These are phyloP conservation scores for Ostrea edulis DNA, from an alignment of 1,140 invertebrate species.

Conservation along the genomic window DNA sequence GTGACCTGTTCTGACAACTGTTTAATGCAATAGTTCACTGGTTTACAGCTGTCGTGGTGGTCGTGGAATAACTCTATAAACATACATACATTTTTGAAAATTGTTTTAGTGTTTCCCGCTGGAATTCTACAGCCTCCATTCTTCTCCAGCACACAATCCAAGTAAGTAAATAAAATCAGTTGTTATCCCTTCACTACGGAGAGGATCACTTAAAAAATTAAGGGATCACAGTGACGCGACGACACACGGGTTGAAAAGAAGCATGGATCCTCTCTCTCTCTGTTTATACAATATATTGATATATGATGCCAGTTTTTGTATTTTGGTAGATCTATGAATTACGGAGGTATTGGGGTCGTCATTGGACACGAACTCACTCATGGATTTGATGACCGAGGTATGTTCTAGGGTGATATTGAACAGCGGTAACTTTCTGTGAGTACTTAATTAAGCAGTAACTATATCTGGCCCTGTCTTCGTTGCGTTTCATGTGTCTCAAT, in stretches of 20 bases:
- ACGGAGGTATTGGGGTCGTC: slow-evolving; percentile 83
- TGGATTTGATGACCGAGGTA: slow-evolving; percentile 82
- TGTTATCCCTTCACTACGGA: too few relatives aligned
- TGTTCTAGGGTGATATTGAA: not conserved
- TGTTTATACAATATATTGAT: too few relatives aligned
- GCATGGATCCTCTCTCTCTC: too few relatives aligned
- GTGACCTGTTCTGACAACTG: too few relatives aligned
- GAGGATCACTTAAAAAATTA: too few relatives aligned
- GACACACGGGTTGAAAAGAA: too few relatives aligned
- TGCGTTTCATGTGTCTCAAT: too few relatives aligned
- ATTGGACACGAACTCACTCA: slow-evolving; percentile 85
- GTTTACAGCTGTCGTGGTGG: too few relatives aligned
- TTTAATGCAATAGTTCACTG: too few relatives aligned
- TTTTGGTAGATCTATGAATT: slow-evolving; percentile 81
- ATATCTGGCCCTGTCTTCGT: too few relatives aligned
- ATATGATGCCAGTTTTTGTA: slow-evolving; percentile 84
- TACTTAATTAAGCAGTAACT: not conserved
- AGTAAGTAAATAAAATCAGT: slow-evolving; percentile 81
- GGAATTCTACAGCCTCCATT: slow-evolving; percentile 92
- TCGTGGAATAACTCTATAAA: too few relatives aligned
- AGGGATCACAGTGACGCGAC: too few relatives aligned
- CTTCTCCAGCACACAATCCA: slow-evolving; percentile 89
- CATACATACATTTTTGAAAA: not conserved
- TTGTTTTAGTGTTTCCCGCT: slow-evolving; percentile 53
- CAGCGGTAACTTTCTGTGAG: not conserved